Evolutionary conservation across 2,797 vertebrate genomes (phyloP).

Genomic region (Poecilia gillii): DNA sequence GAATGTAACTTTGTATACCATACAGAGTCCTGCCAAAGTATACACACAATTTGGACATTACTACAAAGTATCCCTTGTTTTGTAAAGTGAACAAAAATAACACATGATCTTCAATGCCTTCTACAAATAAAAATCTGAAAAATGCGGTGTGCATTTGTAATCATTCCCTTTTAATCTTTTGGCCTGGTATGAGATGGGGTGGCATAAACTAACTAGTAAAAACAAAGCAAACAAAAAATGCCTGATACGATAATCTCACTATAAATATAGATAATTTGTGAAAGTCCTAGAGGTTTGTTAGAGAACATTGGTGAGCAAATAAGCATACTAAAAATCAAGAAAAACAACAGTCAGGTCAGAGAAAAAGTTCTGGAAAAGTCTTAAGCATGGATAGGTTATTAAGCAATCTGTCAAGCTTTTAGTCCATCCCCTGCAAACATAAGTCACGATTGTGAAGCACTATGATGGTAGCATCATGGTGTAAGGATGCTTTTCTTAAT

Average conservation of each 20-base stretch:
- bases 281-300: not conserved
- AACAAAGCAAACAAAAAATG: not conserved
- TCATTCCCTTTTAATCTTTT: not conserved
- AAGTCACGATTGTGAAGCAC: not conserved
- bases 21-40: not conserved
- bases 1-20: slow-evolving; percentile 5
- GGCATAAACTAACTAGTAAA: not conserved
- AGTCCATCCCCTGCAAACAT: not conserved
- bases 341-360: not conserved
- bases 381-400: not conserved
- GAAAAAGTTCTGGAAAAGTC: not conserved
- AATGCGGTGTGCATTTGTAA: not conserved
- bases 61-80: not conserved
- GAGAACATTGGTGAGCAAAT: not conserved
- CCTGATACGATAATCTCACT: not conserved
- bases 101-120: not conserved
- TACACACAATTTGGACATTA: not conserved
- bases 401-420: not conserved
- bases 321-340: not conserved
- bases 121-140: not conserved
- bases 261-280: not conserved
- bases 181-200: not conserved
- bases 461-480: not conserved
- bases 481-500: not conserved
- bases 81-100: not conserved